A percentile compares a stretch with the other conserved stretches of the same genome.
Evolutionary conservation across 2,888 invertebrate species (phyloP).

Genomic region (Trissoscelio sp.): DNA sequence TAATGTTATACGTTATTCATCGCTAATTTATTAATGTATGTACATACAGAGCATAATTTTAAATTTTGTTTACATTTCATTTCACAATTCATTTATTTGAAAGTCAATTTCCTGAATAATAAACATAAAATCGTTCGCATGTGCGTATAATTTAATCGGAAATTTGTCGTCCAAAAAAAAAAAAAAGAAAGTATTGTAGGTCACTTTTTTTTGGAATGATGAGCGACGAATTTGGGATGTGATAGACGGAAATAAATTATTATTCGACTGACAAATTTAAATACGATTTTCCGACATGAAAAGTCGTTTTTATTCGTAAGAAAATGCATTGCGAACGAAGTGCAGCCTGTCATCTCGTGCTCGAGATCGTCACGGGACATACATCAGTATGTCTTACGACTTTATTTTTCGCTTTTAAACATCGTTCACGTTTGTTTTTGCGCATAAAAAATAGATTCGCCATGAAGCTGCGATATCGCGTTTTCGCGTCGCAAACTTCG

Average conservation of each 20-base stretch:
- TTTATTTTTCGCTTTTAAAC: conserved; percentile 47
- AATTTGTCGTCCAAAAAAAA: background rate
- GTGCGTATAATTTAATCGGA: conserved; percentile 1
- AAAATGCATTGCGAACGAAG: conserved; percentile 33
- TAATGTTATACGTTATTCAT: background rate
- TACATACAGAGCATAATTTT: background rate
- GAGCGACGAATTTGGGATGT: background rate
- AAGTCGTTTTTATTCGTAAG: conserved; percentile 33
- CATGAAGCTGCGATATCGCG: conserved; percentile 12
- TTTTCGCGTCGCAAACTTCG: conserved; percentile 4
- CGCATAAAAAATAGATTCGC: conserved; percentile 39
- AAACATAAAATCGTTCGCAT: background rate
- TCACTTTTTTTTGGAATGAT: background rate
- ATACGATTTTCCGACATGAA: conserved; percentile 19
- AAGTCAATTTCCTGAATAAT: background rate
- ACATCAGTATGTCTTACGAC: conserved; percentile 32
- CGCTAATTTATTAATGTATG: background rate
- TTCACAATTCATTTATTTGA: background rate
- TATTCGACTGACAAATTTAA: conserved; percentile 34
- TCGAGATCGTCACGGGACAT: conserved; percentile 25
- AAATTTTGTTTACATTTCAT: background rate
- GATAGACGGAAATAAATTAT: conserved; percentile 35
- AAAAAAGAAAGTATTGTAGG: too few relatives aligned
- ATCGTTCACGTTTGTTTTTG: conserved; percentile 39
- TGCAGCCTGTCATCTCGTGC: conserved; percentile 32